Conservation (phyloP, 2,113 vertebrate genomes). For the Alligator sinensis region DNA sequence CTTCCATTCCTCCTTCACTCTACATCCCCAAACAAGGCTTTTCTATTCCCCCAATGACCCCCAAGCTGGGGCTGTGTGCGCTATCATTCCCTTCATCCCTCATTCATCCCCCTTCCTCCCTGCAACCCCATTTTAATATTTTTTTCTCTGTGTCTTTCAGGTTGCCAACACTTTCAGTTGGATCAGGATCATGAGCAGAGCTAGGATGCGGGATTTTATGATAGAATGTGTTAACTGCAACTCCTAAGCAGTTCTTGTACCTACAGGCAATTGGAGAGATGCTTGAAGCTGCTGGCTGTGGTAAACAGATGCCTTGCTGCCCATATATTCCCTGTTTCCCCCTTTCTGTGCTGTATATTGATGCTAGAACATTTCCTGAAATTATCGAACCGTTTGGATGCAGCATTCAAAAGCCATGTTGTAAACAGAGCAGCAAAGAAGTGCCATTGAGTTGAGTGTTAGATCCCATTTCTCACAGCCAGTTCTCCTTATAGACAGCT, state of each 20-base stretch:
- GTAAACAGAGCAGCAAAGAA: conserved; percentile 51
- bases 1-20: not conserved
- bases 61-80: not conserved
- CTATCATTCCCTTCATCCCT: not conserved
- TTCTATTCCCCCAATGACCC: no score
- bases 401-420: conserved; percentile 68
- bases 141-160: no score
- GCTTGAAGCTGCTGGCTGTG: not conserved
- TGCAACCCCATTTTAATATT: not conserved
- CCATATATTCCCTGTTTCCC: not conserved
- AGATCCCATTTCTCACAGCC: conserved; percentile 61
- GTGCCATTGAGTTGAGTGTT: conserved; percentile 65
- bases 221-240: not conserved
- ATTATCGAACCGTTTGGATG: conserved; percentile 67
- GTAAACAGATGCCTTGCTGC: conserved; percentile 12
- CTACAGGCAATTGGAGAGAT: not conserved
- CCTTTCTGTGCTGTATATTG: conserved; percentile 16
- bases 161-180: not conserved
- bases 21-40: no score
- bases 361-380: conserved; percentile 63
- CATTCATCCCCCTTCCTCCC: not conserved
- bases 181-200: not conserved
- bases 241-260: not conserved
- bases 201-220: not conserved
- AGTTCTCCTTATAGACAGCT: conserved; percentile 66